Evolutionary conservation across 2,797 vertebrate species (phyloP).

Genomic region (Myiotriccus ornatus): DNA sequence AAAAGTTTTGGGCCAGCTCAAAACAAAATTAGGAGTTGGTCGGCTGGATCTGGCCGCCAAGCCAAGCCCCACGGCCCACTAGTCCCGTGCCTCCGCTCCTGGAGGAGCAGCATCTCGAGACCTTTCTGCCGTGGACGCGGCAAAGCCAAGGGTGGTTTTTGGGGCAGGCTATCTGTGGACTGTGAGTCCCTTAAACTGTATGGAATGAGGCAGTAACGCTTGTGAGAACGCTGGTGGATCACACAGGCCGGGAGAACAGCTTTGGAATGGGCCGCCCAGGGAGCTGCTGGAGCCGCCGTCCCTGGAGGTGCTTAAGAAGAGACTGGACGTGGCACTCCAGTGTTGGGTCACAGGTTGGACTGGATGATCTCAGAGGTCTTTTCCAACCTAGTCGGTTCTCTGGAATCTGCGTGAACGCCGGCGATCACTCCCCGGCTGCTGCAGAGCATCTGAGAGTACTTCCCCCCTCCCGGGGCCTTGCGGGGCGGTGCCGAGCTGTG

Average conservation of each 20-base stretch:
- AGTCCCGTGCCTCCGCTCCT: neutral
- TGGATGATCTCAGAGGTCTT: neutral
- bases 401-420: too few species aligned
- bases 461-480: neutral
- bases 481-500: neutral
- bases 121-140: too few species aligned
- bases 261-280: neutral
- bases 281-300: neutral
- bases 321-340: rapidly evolving
- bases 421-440: too few species aligned
- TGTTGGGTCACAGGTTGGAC: neutral
- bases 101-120: neutral
- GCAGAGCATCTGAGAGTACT: too few species aligned
- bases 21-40: neutral
- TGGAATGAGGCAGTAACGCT: rapidly evolving
- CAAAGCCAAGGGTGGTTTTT: neutral
- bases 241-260: neutral
- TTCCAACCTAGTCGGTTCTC: too few species aligned
- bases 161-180: neutral
- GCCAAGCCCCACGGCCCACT: neutral
- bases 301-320: neutral
- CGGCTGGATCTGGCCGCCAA: neutral
- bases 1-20: neutral
- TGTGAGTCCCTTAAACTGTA: neutral
- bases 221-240: neutral